A percentile compares a stretch with the other conserved stretches of the same genome.
Conservation (phyloP, 2,888 invertebrate species). For the Drosophila yooni region DNA sequence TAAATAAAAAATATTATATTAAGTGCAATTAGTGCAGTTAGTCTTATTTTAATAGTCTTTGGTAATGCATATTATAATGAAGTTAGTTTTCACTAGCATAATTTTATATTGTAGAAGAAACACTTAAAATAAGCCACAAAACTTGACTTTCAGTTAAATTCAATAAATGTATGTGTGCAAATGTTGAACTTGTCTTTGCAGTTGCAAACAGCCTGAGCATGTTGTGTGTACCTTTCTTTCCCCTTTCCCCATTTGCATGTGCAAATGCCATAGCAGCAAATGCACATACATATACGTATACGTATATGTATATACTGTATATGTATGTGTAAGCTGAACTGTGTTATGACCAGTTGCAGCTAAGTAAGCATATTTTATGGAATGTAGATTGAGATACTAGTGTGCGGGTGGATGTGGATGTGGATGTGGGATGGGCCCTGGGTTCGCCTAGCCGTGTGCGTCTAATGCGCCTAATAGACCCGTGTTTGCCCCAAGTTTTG, state of each 20-base stretch:
- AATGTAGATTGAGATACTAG: slow-evolving; percentile 8
- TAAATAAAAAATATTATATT: neutral
- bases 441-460: slow-evolving; percentile 55
- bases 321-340: slow-evolving; percentile 27
- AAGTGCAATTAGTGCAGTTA: neutral
- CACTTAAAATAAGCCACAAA: neutral
- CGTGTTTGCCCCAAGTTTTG: slow-evolving; percentile 70
- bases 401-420: neutral
- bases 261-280: slow-evolving; percentile 36
- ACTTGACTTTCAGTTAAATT: neutral
- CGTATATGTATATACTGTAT: slow-evolving; percentile 5
- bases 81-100: too few relatives aligned
- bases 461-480: slow-evolving; percentile 75
- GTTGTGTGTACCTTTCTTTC: neutral
- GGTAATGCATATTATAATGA: neutral
- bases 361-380: slow-evolving; percentile 48
- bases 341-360: slow-evolving; percentile 51
- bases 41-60: neutral
- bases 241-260: slow-evolving; percentile 43
- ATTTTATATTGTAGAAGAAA: neutral
- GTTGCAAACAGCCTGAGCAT: slow-evolving; percentile 3
- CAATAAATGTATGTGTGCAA: neutral
- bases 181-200: neutral
- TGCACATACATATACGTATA: slow-evolving; percentile 33
- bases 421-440: neutral